phyloP scores from a whole-genome alignment of 2,888 invertebrate species.

The Ypsolopha sequella region DNA sequence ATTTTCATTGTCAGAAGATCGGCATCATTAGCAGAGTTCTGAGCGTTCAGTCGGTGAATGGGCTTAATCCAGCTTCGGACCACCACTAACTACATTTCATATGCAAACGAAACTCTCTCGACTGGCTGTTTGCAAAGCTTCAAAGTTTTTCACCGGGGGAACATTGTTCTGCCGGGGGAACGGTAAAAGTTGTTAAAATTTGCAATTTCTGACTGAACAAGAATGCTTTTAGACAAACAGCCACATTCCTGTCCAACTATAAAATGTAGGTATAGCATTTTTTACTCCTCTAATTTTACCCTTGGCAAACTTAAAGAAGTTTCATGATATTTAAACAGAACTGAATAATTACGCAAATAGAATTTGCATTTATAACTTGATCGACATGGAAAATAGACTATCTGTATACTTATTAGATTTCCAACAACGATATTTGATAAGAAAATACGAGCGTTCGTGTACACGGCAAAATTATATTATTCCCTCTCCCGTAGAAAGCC shows the following conservation, averaged over 20 bases:
- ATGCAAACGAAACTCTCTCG: conserved; percentile 37
- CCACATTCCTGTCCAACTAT: neutral
- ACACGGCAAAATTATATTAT: neutral
- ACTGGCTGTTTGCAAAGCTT: conserved; percentile 32
- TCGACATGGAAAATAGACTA: neutral
- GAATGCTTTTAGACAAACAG: neutral
- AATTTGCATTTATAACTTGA: neutral
- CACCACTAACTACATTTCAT: conserved; percentile 37
- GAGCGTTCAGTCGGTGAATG: neutral
- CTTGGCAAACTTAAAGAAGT: too few relatives aligned
- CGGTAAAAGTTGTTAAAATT: conserved; percentile 13
- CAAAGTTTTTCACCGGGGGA: conserved; percentile 25
- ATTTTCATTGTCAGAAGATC: too few relatives aligned
- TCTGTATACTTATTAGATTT: neutral
- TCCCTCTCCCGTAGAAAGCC: neutral
- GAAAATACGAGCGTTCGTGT: neutral
- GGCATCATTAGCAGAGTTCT: too few relatives aligned
- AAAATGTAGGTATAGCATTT: neutral
- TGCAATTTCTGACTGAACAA: neutral
- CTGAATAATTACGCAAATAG: neutral
- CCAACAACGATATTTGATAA: neutral
- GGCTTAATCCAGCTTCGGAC: conserved; percentile 13
- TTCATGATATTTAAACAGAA: neutral
- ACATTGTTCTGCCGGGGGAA: conserved; percentile 17
- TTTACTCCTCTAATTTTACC: too few relatives aligned